Evolutionary conservation across 2,113 vertebrate species (phyloP), one percentile per base, ranked within the genome.

Genomic region (Mirounga angustirostris): DNA sequence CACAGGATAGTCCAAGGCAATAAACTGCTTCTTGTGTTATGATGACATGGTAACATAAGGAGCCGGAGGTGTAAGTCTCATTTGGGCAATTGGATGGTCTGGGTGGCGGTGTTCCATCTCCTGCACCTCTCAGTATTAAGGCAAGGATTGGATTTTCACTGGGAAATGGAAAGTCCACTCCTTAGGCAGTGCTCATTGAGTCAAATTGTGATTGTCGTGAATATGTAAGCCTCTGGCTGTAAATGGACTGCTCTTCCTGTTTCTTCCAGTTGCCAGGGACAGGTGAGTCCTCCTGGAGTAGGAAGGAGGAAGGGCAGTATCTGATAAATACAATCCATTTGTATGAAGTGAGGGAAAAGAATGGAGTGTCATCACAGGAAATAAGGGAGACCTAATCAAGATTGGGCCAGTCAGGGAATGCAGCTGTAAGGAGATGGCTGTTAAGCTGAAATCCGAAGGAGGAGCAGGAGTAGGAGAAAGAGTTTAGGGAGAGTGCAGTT

Each of bases 401-500:
- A 83, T 67, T 81, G 56, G 59, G 16, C 30, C 18, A 59, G 65
- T 52, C 54, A 87, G 69, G 50, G 65, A 95, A 83, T 61, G 5
- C 43, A 81, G 85, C 76, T 69, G 52, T 58, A 65, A 76, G 78
- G 73, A 94, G 95, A 94, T 73, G 14, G 80, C 58, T 54, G 76
- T 96, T 90, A n/a, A 91, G 50, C 18, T 80, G 78, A 88, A 91
- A 95, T 30, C 10, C 96, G 63, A 84, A 94, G 28, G 15, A 65
- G 58, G 14, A 73, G 6, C 28, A 82, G 67, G n/a, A 58, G 4
- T 22, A 61, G 21, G 43, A 63, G 54, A 61, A 50, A 95, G 46
- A 63, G 22, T 94, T 97, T 89, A 94, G 56, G 73, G 96, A 79
- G 59, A 56, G n/a, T 83, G 58, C 76, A 91, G 43, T 92, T 80